A percentile compares a stretch with the other conserved stretches of the same genome.
Conservation (phyloP, 2,113 vertebrate genomes). For the Tetrax tetrax region DNA sequence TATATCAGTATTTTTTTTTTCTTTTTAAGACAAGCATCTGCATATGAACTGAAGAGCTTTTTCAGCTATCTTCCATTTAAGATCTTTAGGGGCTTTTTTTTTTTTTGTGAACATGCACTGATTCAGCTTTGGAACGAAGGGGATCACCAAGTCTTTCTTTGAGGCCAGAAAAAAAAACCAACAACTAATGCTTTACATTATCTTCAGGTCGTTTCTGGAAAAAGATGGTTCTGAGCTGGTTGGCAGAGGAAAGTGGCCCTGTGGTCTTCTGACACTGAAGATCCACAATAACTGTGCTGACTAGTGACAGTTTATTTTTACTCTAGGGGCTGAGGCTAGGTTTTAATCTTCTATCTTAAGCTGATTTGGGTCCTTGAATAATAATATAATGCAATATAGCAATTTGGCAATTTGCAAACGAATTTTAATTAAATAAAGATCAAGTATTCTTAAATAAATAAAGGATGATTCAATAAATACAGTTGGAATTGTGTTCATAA, state of each 20-base stretch:
- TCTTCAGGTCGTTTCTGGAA: fast-evolving
- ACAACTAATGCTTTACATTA: neutral
- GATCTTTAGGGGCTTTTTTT: neutral
- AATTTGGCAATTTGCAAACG: neutral
- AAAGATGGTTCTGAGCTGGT: neutral
- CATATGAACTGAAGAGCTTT: neutral
- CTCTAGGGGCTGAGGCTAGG: neutral
- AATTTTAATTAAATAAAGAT: neutral
- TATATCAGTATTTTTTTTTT: neutral
- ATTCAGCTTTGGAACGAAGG: neutral
- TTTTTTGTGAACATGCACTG: neutral
- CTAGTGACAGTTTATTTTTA: neutral
- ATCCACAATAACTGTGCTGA: neutral
- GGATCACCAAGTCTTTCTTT: neutral
- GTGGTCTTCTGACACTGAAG: neutral
- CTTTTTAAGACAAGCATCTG: neutral
- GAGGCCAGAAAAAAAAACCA: neutral
- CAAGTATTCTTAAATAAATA: neutral
- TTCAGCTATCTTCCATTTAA: neutral
- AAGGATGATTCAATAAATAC: neutral
- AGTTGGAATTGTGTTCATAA: neutral
- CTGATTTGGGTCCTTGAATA: neutral
- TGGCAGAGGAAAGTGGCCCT: neutral
- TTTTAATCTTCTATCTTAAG: neutral
- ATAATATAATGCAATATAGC: neutral